These are phyloP conservation scores for Oriolus oriolus DNA, from an alignment of 2,113 vertebrate genomes.

Conservation along the genomic window DNA sequence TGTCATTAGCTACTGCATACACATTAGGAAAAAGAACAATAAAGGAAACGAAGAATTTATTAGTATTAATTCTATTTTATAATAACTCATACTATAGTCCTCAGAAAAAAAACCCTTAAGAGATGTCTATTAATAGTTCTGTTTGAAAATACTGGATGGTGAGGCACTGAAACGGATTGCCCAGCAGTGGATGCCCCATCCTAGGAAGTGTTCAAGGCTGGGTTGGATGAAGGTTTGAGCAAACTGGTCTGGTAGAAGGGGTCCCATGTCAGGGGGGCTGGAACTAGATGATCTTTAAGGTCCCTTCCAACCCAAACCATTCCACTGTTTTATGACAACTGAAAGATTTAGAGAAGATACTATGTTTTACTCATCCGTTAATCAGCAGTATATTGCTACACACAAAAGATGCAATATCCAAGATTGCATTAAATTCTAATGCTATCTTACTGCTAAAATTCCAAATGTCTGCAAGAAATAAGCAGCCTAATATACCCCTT, in stretches of 20 bases:
- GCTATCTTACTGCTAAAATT: neutral
- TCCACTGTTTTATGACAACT: neutral
- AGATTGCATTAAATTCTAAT: neutral
- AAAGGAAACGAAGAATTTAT: neutral
- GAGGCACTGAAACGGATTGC: neutral
- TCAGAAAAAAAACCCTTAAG: neutral
- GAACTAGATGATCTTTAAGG: neutral
- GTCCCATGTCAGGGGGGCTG: neutral
- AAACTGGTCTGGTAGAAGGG: neutral
- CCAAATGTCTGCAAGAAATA: neutral
- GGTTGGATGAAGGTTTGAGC: neutral
- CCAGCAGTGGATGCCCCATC: neutral
- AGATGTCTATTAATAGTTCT: neutral
- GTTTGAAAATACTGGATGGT: neutral
- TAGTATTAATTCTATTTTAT: neutral
- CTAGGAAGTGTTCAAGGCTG: neutral
- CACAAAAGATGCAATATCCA: neutral
- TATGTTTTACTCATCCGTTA: neutral
- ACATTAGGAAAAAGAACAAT: neutral
- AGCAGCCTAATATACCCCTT: fast-evolving
- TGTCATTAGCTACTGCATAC: neutral
- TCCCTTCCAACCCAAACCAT: neutral
- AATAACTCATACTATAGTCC: neutral
- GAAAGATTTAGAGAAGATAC: neutral
- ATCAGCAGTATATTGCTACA: neutral